Base-by-base conservation (phyloP, 2,888 invertebrate genomes). In the Automeris io region DNA sequence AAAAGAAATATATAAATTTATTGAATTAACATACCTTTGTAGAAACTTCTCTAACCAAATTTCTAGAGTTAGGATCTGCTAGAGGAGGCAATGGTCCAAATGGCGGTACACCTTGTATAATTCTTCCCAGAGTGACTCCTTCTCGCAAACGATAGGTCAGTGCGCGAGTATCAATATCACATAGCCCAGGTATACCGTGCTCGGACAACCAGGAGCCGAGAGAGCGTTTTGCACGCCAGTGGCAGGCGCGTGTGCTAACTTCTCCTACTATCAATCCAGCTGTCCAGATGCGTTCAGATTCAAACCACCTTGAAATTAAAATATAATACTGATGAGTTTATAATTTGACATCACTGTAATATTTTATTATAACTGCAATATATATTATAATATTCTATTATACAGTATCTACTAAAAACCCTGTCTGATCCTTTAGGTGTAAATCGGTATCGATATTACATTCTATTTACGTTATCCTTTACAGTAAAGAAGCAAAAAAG, bases 1-100 rank as follows among this genome's bases (percentile, higher is more conserved):
- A 9, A 7, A 6, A 36, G 3, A 3, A 4, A 33, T 33, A 23
- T 7, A 25, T 3, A 1, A 18, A 18, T 21, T 12, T 9, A 7
- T 8, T n/a, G 24, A 7, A 31, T 6, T 18, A 11, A 5, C 35
- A 45, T 46, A 94, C 92, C 88, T 92, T 91, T 24, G 91, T 88
- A 2, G 98, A 97, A 8, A 99, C 99, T 87, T 96, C 95, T 32
- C 91, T 91, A 0, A 99, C 99, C 46, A 99, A 89, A 79, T 99
- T 97, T 37, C 92, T 88, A 18, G 67, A 63, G 70, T 99, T 98
- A 0, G 98, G 98, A 81, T 99, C 96, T 18, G 82, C 66, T 4
- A 80, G 49, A 0, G 87, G 56, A 6, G 74, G 61, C 16, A 75
- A 46, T 4, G 75, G 73, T 1, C 63, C 62, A 26, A 79, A 71